A percentile compares a stretch with the other conserved stretches of the same genome.
These are phyloP conservation scores for Cheilosia pagana DNA, from an alignment of 2,888 invertebrate species.

Conservation along the genomic window DNA sequence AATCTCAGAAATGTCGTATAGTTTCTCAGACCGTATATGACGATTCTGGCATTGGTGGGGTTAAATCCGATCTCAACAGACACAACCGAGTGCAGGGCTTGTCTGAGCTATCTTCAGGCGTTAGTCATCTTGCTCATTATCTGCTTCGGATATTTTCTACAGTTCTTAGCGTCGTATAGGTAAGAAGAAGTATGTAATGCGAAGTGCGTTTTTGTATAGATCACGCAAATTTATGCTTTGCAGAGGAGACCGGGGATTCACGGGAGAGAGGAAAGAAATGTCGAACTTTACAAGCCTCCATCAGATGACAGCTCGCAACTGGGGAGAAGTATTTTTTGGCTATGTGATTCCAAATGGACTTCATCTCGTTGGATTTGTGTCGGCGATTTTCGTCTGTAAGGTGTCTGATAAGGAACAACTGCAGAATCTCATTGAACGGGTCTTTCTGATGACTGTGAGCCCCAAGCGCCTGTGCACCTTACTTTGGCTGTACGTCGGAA, in stretches of 20 bases:
- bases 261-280: slow-evolving; percentile 75
- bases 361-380: slow-evolving; percentile 89
- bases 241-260: slow-evolving; percentile 81
- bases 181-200: slow-evolving; percentile 79
- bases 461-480: slow-evolving; percentile 88
- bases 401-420: slow-evolving; percentile 92
- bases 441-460: slow-evolving; percentile 89
- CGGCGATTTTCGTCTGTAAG: slow-evolving; percentile 89
- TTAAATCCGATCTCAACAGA: slow-evolving; percentile 88
- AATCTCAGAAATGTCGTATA: slow-evolving; percentile 79
- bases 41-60: slow-evolving; percentile 90
- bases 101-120: slow-evolving; percentile 88
- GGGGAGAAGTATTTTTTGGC: slow-evolving; percentile 89
- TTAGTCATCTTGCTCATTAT: slow-evolving; percentile 88
- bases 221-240: not conserved
- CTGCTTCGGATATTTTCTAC: slow-evolving; percentile 89
- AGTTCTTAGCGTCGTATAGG: slow-evolving; percentile 92
- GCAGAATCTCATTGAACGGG: slow-evolving; percentile 92
- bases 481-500: slow-evolving; percentile 89
- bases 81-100: slow-evolving; percentile 85
- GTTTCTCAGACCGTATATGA: slow-evolving; percentile 91
- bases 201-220: not conserved
- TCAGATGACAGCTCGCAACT: slow-evolving; percentile 82
- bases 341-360: slow-evolving; percentile 90
- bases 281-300: slow-evolving; percentile 30